Evolutionary conservation across 2,888 invertebrate genomes (phyloP), one percentile per base, ranked within the genome.

Genomic region (Ecliptopera silaceata): DNA sequence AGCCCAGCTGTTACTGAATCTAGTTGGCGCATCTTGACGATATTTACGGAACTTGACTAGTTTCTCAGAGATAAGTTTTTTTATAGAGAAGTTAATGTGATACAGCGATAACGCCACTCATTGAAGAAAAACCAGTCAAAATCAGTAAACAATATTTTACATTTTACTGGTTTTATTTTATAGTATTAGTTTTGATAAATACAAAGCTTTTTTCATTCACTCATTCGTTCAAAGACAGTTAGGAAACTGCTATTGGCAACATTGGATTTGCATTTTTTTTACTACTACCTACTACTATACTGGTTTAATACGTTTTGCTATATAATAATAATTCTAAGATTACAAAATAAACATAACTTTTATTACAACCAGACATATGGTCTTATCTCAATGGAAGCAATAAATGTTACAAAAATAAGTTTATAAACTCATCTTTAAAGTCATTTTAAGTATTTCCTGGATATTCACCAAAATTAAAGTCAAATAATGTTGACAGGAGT

Each of bases 1-100:
- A 81, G 82, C 75, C 76, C 89, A 89, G 88, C 90, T 88, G 89
- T 84, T 87, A 75, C 80, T 81, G 86, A 83, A 87, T 80, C 84
- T 85, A 84, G 82, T 75, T 78, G 81, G 74, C 70, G 81, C 83
- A 84, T 84, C 85, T 81, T 66, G 77, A 78, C 79, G 77, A 80
- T 85, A 84, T 85, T 83, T 82, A 81, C 78, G 75, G 76, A 71
- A 67, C 66, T 68, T 51, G 34, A 20, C 32, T 65, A 68, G 66
- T 60, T 70, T 47, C 58, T 54, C 43, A 49, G 39, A 59, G 49
- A 32, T 32, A 39, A 20, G 41, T n/a, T n/a, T n/a, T n/a, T n/a
- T n/a, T n/a, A n/a, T n/a, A n/a, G n/a, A n/a, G n/a, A n/a, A n/a
- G n/a, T n/a, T n/a, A n/a, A n/a, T 51, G 50, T 12, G 34, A 22